A percentile compares a stretch with the other conserved stretches of the same genome.
Evolutionary conservation across 2,797 vertebrate genomes (phyloP).

Genomic region (Ceyx erithaca): DNA sequence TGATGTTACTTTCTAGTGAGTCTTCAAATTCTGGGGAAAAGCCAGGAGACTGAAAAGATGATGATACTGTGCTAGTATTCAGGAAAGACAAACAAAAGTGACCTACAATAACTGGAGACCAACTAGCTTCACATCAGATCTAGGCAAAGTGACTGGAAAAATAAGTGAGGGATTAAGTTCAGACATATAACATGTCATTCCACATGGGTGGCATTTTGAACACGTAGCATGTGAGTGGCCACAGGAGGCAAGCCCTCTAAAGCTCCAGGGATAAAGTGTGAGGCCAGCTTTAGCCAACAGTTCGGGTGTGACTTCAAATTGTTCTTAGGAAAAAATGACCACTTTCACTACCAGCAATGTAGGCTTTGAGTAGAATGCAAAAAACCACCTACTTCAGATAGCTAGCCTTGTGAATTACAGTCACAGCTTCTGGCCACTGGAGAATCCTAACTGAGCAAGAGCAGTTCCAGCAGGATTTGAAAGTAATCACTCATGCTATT

Average conservation of each 20-base stretch:
- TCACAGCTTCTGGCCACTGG: neutral
- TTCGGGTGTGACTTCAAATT: neutral
- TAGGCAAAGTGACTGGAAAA: slow-evolving; percentile 21
- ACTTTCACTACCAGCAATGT: neutral
- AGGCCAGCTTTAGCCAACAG: neutral
- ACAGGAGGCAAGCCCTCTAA: neutral
- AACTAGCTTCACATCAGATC: neutral
- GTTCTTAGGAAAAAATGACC: neutral
- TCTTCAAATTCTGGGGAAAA: neutral
- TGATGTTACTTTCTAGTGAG: neutral
- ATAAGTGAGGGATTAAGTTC: neutral
- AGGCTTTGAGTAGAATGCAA: neutral
- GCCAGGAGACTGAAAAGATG: slow-evolving; percentile 1
- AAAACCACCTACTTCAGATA: neutral
- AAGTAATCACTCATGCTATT: neutral
- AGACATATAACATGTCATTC: neutral
- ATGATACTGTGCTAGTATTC: neutral
- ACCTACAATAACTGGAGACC: neutral
- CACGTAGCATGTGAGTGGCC: neutral
- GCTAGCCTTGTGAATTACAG: neutral
- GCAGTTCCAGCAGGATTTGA: neutral
- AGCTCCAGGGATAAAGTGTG: neutral
- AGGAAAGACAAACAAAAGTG: neutral
- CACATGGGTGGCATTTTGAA: neutral
- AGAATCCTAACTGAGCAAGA: neutral